Evolutionary conservation across 2,888 invertebrate species (phyloP), one percentile per base, ranked within the genome.

Genomic region (Anoplius nigerrimus): DNA sequence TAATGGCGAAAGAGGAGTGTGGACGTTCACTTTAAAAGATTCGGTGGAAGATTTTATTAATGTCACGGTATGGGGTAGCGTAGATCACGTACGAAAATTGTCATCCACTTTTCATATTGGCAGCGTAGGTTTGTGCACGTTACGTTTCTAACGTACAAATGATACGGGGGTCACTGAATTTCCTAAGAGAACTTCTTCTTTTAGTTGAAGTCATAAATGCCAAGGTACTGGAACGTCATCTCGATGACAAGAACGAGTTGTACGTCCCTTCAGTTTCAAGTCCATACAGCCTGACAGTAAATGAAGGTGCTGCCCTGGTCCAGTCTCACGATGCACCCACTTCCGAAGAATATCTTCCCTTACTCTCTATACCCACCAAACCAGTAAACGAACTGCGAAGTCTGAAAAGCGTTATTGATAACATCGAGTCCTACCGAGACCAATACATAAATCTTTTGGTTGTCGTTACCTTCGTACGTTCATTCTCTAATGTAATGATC

Each of bases 21-120:
- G 94, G 89, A 93, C 92, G 62, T 94, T 95, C 74, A 95, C 95
- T 0, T 74, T 95, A 24, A 91, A 95, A 72, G 96, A 95, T 89
- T 93, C 95, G 0, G 90, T 91, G 18, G 86, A 91, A 0, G 93
- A 94, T 85, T 92, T 93, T 4, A 93, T 95, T 55, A 95, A 95
- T 85, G 93, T 93, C 16, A 93, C 93, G 70, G 93, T 92, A 71
- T 96, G 95, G 95, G 95, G 95, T 2, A 90, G 91, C 3, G 90
- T 91, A 66, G 92, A 92, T 73, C 92, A 90, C 80, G 90, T 95
- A 20, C 90, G 91, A 48, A 91, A 91, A 63, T 91, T 93, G 74
- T 91, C 92, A 78, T 90, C 91, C 69, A 91, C 90, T 78, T 93
- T 93, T 86, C 91, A 92, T 56, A 92, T 94, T 4, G 94, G 95